Evolutionary conservation across 2,888 invertebrate species (phyloP), one percentile per base, ranked within the genome.

Genomic region (Alloscopus bannaensis): DNA sequence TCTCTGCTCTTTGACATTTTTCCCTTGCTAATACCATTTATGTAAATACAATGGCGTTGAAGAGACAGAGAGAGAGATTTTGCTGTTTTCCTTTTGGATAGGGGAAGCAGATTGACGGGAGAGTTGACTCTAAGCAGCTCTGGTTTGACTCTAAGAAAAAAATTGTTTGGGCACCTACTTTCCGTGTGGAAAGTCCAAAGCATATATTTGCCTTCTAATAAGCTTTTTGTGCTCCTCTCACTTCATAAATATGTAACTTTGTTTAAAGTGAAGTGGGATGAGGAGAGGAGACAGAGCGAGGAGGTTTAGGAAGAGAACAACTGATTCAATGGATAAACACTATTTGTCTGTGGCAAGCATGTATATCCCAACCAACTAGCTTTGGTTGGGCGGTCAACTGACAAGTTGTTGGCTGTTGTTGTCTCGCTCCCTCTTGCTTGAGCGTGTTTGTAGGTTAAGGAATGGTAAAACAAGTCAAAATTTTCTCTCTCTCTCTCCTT

Each of bases 381-480:
- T 8, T 50, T 31, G 57, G 57, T 31, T 57, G 59, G 45, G 36
- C 60, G 31, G 60, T 70, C 70, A 59, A 29, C 31, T 70, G 70
- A 60, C 70, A 70, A 70, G 22, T 60, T 59, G 59, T 70, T 70
- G 70, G 70, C 50, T n/a, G n/a, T n/a, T n/a, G n/a, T n/a, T n/a
- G n/a, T n/a, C n/a, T n/a, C n/a, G n/a, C n/a, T n/a, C n/a, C n/a
- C n/a, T n/a, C n/a, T n/a, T n/a, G n/a, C n/a, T n/a, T n/a, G n/a
- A n/a, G n/a, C n/a, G n/a, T n/a, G n/a, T n/a, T 70, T 26, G 22
- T 57, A 36, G n/a, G 18, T 20, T 1, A n/a, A 0, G 28, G n/a
- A 50, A n/a, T 36, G 31, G 20, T 36, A 50, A 36, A 26, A 42
- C 4, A 22, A 24, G 20, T 8, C 8, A 16, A 29, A 31, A 29